Conservation (phyloP, 2,888 invertebrate species). For the Boloria selene region DNA sequence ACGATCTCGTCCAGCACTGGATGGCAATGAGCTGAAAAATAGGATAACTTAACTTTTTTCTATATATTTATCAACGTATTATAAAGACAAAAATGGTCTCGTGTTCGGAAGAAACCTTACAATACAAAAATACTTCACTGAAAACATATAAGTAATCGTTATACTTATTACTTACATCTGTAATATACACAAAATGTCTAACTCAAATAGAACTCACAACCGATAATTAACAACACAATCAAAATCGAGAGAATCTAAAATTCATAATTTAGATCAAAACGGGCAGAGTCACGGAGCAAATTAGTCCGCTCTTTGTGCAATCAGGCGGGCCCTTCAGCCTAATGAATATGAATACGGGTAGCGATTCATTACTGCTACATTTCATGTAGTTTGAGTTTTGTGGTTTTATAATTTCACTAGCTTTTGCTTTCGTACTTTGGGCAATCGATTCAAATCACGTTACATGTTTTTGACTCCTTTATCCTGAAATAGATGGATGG, state of each 20-base stretch:
- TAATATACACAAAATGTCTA: not conserved
- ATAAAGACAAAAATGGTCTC: no score
- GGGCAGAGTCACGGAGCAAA: slow-evolving; percentile 70
- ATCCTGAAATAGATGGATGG: no score
- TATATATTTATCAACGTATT: no score
- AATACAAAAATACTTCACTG: no score
- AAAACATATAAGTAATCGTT: no score
- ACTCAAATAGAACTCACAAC: not conserved
- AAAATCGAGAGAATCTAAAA: slow-evolving; percentile 35
- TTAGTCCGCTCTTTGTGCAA: slow-evolving; percentile 82
- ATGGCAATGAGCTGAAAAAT: no score
- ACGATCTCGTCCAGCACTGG: no score
- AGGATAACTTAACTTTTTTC: no score
- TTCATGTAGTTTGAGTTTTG: slow-evolving; percentile 16
- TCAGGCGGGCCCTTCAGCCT: slow-evolving; percentile 79
- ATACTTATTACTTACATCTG: no score
- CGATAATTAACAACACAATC: slow-evolving; percentile 33
- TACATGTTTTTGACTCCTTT: no score
- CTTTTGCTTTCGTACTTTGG: not conserved
- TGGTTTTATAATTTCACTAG: slow-evolving; percentile 3
- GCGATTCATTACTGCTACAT: slow-evolving; percentile 33
- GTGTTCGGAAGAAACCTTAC: no score
- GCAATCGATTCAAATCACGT: no score
- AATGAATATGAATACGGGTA: slow-evolving; percentile 75
- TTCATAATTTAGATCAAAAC: slow-evolving; percentile 56